Base-by-base conservation (phyloP, 2,888 invertebrate genomes). In the Mythimna lalbum region DNA sequence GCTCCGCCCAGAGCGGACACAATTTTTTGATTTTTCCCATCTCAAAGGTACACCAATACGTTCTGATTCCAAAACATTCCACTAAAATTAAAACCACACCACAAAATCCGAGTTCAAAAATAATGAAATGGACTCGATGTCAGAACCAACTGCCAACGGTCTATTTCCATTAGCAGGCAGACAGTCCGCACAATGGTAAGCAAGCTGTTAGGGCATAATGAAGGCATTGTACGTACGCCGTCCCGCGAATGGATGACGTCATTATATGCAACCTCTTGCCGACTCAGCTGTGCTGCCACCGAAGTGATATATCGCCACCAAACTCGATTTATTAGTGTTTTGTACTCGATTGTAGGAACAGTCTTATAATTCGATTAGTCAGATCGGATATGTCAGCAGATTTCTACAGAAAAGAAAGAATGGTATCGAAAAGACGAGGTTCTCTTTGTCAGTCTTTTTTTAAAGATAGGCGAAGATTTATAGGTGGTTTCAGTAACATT, bases 151-250 rank as follows among this genome's bases (percentile, higher is more conserved):
- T 73, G 78, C 82, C 79, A 81, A 78, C 85, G 81, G 83, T 88
- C 86, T 89, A 90, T 92, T 93, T 92, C 92, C 90, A 93, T 92
- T 92, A 90, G 86, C 87, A 71, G 81, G 82, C 90, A 88, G 90
- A 90, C 88, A 88, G 87, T 81, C 88, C 80, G 88, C 90, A 91
- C 92, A 92, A 93, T 93, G 89, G 92, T 91, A 91, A 92, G 94
- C 93, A 92, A 93, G 93, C 92, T 91, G 92, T 90, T 90, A 89
- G 88, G 84, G 87, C 88, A 92, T 94, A 94, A 94, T 94, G 93
- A 94, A 93, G 92, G 92, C 90, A 93, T 94, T 94, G 94, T 94
- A 87, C 84, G 87, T 83, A 84, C 82, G 82, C 79, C 81, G 82
- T 82, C 82, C 84, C 90, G 88, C 89, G 87, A 85, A 85, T 86